Conservation (phyloP, 1,140 invertebrate genomes). For the Brachionus angularis region DNA sequence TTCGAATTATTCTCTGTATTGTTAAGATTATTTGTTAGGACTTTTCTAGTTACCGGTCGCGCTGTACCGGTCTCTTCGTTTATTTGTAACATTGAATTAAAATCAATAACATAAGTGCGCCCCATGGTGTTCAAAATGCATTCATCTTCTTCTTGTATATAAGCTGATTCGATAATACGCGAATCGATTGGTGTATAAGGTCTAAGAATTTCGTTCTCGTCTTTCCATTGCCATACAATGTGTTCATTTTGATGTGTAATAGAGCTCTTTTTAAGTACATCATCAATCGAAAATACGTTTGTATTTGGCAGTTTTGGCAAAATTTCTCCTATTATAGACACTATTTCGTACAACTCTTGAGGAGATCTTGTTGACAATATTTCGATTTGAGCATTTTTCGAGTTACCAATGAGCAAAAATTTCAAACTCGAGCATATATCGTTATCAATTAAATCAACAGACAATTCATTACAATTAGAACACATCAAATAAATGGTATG, state of each 20-base stretch:
- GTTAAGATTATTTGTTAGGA: not conserved
- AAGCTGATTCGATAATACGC: slow-evolving; percentile 45
- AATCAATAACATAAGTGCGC: slow-evolving; percentile 87
- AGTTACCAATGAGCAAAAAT: not conserved
- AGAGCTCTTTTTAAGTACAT: not conserved
- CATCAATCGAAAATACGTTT: slow-evolving; percentile 4
- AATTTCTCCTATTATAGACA: slow-evolving; percentile 26
- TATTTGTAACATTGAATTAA: slow-evolving; percentile 94
- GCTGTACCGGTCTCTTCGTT: slow-evolving; percentile 94
- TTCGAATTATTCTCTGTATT: not conserved
- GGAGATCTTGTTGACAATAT: slow-evolving; percentile 4
- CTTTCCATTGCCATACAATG: slow-evolving; percentile 37
- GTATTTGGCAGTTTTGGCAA: slow-evolving; percentile 17
- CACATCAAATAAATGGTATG: slow-evolving; percentile 93
- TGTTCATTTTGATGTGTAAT: not conserved
- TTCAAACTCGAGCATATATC: slow-evolving; percentile 32
- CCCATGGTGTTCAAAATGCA: slow-evolving; percentile 19
- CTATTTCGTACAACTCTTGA: slow-evolving; percentile 37
- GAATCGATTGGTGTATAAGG: not conserved
- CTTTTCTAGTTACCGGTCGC: slow-evolving; percentile 73
- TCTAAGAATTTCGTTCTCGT: slow-evolving; percentile 49
- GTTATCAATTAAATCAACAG: slow-evolving; percentile 79
- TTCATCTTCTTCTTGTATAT: slow-evolving; percentile 47
- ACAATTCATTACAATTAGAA: slow-evolving; percentile 82
- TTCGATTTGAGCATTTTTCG: not conserved